phyloP scores from a whole-genome alignment of 1,140 invertebrate genomes.

The Anastatus disparis region DNA sequence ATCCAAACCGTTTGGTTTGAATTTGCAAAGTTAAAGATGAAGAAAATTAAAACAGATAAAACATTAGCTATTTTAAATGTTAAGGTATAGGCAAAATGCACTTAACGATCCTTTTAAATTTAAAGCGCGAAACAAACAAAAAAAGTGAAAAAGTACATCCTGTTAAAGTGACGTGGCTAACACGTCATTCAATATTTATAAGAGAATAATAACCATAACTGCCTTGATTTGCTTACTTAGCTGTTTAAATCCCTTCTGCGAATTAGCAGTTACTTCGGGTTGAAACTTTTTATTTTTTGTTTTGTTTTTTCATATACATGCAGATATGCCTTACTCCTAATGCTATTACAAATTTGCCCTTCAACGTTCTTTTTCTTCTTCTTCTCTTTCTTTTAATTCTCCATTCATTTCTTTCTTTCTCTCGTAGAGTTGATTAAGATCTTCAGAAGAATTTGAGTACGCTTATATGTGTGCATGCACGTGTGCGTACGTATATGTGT shows the following conservation, averaged over 20 bases:
- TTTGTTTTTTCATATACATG: no score
- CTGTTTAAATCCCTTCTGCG: constrained; percentile 27
- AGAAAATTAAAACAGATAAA: no score
- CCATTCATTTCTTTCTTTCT: background rate
- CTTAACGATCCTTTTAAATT: no score
- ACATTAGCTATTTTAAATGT: no score
- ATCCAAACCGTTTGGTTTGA: no score
- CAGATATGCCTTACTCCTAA: constrained; percentile 19
- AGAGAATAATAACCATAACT: no score
- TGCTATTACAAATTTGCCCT: background rate
- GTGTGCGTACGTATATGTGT: background rate
- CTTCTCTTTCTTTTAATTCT: background rate
- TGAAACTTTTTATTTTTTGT: no score
- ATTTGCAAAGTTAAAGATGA: no score
- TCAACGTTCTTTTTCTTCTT: background rate
- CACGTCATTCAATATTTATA: no score
- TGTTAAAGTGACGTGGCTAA: background rate
- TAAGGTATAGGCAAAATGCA: no score
- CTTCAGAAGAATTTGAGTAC: background rate
- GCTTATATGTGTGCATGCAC: background rate
- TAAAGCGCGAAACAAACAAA: no score
- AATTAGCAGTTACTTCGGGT: constrained; percentile 41
- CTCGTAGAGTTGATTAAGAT: constrained; percentile 30
- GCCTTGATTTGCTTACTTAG: constrained; percentile 32
- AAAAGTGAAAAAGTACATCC: background rate